Evolutionary conservation across 2,113 vertebrate species (phyloP), one percentile per base, ranked within the genome.

Genomic region (Candoia aspera): DNA sequence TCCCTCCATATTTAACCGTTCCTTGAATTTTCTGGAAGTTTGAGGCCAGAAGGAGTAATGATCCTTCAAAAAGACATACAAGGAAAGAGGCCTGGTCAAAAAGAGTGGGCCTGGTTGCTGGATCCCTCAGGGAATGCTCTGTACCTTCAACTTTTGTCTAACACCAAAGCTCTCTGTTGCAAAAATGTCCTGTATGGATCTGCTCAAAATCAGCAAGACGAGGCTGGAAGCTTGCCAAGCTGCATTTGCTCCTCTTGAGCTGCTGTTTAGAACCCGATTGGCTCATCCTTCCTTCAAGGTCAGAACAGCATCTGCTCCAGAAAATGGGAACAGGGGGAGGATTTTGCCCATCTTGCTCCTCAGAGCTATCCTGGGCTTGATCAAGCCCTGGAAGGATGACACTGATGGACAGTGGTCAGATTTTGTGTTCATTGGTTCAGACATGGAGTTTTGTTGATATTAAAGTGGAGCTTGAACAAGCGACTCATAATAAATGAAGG

Each of bases 61-160:
- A 83, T 88, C 37, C 86, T 84, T 91, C 59, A 86, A 26, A 46
- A 79, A 86, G 83, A 92, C 53, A 33, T 42, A n/a, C 17, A 58
- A 49, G 79, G 64, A n/a, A 3, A 88, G 68, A 46, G 54, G 58
- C 19, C 2, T 0, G 64, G 53, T 15, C 86, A 87, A 24, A 42
- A 58, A 87, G 64, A 59, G 10, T 37, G 19, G 54, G 15, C 24
- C 26, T 91, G 12, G 23, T 24, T 59, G 33, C 42, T 10, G 15
- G 26, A 86, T 64, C 59, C 58, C 42, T 13, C 29, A 33, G 84
- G 46, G 58, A 26, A 84, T 24, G 37, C 10, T 53, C 33, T 62
- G 57, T 24, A 37, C 58, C 23, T 13, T 46, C 11, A 42, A n/a
- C 46, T 91, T 53, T 54, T 21, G 26, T 64, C 54, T 2, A 24